phyloP scores from a whole-genome alignment of 1,140 invertebrate genomes.

The Musca domestica region DNA sequence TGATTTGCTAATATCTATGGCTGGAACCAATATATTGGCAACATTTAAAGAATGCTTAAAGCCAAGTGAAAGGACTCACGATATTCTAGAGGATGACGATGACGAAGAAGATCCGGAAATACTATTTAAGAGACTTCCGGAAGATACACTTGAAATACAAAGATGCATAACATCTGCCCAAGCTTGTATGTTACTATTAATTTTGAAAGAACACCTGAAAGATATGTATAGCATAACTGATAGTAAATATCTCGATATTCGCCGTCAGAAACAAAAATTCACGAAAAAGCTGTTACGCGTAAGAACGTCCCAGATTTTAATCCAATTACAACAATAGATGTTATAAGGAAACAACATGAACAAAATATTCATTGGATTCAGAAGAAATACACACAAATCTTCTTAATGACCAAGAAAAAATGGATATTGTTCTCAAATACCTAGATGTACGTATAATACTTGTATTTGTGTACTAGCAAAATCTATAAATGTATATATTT shows the following conservation, averaged over 20 bases:
- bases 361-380: constrained; percentile 28
- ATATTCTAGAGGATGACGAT: constrained; percentile 71
- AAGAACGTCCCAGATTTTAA: constrained; percentile 79
- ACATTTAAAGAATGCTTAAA: constrained; percentile 78
- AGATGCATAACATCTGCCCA: constrained; percentile 87
- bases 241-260: constrained; percentile 92
- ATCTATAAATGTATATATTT: constrained; percentile 32
- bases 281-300: constrained; percentile 88
- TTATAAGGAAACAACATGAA: constrained; percentile 61
- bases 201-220: constrained; percentile 92
- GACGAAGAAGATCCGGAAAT: constrained; percentile 88
- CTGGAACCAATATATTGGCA: constrained; percentile 89
- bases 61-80: constrained; percentile 50
- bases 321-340: constrained; percentile 81
- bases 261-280: constrained; percentile 93
- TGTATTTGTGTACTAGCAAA: neutral
- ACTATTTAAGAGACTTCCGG: constrained; percentile 74
- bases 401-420: constrained; percentile 68
- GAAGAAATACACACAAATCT: constrained; percentile 57
- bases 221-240: constrained; percentile 93
- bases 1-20: constrained; percentile 92
- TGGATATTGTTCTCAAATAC: constrained; percentile 82
- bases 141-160: constrained; percentile 71
- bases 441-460: constrained; percentile 67
- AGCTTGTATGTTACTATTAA: constrained; percentile 87